Evolutionary conservation across 2,797 vertebrate species (phyloP).

Genomic region (Emydoidea blandingii): DNA sequence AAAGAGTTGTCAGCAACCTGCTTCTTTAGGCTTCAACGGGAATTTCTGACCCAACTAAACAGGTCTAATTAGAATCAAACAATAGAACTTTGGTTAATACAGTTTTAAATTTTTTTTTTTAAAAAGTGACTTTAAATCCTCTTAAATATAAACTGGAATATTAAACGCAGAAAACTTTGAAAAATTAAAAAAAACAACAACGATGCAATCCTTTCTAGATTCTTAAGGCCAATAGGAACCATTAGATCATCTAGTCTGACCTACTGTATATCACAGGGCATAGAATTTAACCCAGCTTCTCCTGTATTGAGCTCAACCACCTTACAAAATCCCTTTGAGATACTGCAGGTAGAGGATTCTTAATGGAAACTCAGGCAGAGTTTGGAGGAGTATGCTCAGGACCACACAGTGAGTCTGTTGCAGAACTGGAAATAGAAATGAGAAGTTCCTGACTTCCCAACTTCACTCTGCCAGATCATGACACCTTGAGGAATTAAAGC

Average conservation of each 20-base stretch:
- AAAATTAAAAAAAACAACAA: not conserved
- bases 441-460: not conserved
- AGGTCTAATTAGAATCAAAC: not conserved
- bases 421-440: not conserved
- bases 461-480: not conserved
- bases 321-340: not conserved
- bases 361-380: not conserved
- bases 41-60: not conserved
- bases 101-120: too few species aligned
- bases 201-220: not conserved
- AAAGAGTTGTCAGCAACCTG: not conserved
- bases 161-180: not conserved
- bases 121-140: not conserved
- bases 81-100: not conserved
- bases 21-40: not conserved
- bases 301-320: not conserved
- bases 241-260: not conserved
- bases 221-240: not conserved
- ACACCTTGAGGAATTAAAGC: not conserved
- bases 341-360: not conserved
- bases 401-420: not conserved
- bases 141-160: not conserved
- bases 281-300: not conserved
- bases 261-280: not conserved
- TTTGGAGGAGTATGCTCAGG: not conserved